Base-by-base conservation (phyloP, 2,113 vertebrate genomes). In the Datnioides undecimradiatus region DNA sequence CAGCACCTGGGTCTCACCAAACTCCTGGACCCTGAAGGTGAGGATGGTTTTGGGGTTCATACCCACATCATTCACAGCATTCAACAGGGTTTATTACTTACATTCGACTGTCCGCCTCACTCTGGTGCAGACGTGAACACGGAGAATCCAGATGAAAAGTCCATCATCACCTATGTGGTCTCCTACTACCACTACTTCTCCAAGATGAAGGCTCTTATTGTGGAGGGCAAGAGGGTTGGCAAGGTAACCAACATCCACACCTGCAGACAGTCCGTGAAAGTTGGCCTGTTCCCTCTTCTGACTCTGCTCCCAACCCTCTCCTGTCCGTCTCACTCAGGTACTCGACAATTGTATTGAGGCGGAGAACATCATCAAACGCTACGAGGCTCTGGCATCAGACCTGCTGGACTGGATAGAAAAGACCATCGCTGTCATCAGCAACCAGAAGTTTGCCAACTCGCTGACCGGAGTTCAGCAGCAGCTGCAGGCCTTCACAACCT, bases 121-220 rank as follows among this genome's bases (percentile, higher is more conserved):
- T 68, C 27, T 2, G 23, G 7, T 65, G 2, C 77, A 99, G 98
- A 99, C 65, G 97, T 99, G 67, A 98, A 97, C 93, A 97, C 97
- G 62, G 97, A 99, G 82, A 95, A 98, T 81, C 98, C 98, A 0
- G 97, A 99, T 0, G 98, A 98, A 88, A 99, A 99, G 91, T 99
- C 97, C 75, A 97, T 99, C 92, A 97, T 99, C 85, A 99, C 98
- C 8, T 99, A 99, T 0, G 97, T 99, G 45, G 98, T 98, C 10
- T 96, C 98, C 41, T 99, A 97, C 91, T 99, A 99, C 88, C 98
- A 99, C 86, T 99, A 99, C 87, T 99, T 99, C 96, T 99, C 97
- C 86, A 99, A 99, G 93, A 99, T 99, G 98, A 99, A 99, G 93
- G 98, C 97, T 3, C 91, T 99, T 86, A 97, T 97, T 0, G 98